phyloP scores from a whole-genome alignment of 2,888 invertebrate genomes.

The Cephus pulcher region DNA sequence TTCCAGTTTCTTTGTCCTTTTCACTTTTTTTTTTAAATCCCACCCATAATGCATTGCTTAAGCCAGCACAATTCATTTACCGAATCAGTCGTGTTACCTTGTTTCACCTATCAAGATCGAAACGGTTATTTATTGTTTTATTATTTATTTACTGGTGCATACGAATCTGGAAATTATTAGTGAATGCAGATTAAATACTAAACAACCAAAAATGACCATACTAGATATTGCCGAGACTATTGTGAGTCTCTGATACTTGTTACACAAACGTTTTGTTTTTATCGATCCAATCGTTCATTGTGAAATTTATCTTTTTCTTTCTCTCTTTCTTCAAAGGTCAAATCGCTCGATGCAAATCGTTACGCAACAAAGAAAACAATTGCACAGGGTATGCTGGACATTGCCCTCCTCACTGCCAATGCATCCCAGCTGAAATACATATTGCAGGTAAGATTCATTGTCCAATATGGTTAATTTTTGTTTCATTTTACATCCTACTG shows the following conservation, averaged over 20 bases:
- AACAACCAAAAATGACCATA: not conserved
- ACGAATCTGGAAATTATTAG: not conserved
- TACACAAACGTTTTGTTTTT: not conserved
- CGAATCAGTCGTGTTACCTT: not conserved
- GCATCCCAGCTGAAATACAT: conserved; percentile 90
- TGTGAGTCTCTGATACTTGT: conserved; percentile 1
- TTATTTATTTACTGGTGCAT: not conserved
- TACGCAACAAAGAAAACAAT: conserved; percentile 95
- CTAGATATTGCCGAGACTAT: not conserved
- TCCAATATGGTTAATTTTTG: not conserved
- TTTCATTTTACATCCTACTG: not conserved
- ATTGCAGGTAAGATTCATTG: conserved; percentile 69
- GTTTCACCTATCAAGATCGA: not conserved
- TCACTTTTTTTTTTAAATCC: not conserved
- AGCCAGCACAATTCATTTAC: not conserved
- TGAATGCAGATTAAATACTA: not conserved
- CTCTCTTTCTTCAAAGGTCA: conserved; percentile 50
- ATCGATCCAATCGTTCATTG: not conserved
- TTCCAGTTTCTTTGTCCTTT: not conserved
- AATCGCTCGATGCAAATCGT: conserved; percentile 84
- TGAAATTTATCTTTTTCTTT: not conserved
- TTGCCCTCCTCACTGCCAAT: conserved; percentile 88
- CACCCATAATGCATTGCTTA: not conserved
- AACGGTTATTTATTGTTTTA: not conserved
- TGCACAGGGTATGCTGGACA: conserved; percentile 91